Evolutionary conservation across 1,140 invertebrate genomes (phyloP), one percentile per base, ranked within the genome.

Genomic region (Ephestia elutella): DNA sequence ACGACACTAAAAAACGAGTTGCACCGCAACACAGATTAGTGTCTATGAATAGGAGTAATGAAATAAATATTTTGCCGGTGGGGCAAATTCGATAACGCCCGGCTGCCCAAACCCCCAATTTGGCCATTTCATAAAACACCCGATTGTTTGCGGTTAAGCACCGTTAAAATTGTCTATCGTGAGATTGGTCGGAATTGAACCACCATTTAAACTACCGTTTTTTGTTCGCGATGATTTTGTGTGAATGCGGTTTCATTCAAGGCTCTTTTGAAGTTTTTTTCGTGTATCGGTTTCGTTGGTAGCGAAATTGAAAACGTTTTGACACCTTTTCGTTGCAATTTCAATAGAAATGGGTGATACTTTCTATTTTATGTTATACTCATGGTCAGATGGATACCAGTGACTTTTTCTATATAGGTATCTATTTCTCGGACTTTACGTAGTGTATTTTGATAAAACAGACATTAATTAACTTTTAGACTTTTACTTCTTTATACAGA

Each of bases 41-140:
- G 67, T 69, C 75, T 71, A 84, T 86, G 84, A 87, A 87, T 87
- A 83, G 81, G 76, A 86, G 78, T 87, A 87, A 87, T 87, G 84
- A 87, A 87, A 87, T 86, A 87, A 87, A 87, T 84, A 87, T 87
- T 87, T 85, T 75, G 82, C 81, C 82, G 82, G 81, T 82, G 76
- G 80, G 75, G 81, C 78, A 80, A 77, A 79, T 79, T 81, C 76
- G 74, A 69, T 78, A 71, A 84, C 84, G 82, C 71, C 70, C 66
- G 81, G 65, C 28, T 74, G 79, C 71, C 63, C 80, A 72, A 84
- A 76, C 78, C 82, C 82, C 73, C 75, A 80, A 82, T 83, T 82
- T 79, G 70, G 62, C 72, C 80, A 77, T 86, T 83, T 83, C 80
- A 73, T 71, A 78, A 82, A 84, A 82, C 71, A 68, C 21, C 77